Base-by-base conservation (phyloP, 2,113 vertebrate species). In the Onychostoma macrolepis region DNA sequence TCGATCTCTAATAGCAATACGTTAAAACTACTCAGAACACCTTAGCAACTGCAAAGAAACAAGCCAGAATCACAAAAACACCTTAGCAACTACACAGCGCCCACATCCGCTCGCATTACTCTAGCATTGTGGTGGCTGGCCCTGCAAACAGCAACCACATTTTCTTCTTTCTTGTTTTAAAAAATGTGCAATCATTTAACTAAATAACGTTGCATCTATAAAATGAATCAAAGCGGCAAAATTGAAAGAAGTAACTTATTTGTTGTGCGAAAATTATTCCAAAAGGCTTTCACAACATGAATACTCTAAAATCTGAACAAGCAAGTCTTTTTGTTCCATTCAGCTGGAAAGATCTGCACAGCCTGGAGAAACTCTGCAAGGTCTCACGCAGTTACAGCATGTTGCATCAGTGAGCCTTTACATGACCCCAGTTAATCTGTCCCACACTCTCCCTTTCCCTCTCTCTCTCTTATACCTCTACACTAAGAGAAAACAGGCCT, bases 381-480 rank as follows among this genome's bases (percentile, higher is more conserved):
- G 43, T 53, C 15, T 69, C 41, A 53, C 17, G 9, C 38, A 80
- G 84, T 92, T 93, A 86, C 92, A 92, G 87, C 82, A 26, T 78
- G 86, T 93, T 92, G 90, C 92, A 89, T 93, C 92, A 92, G 85
- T 67, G 84, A 50, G 79, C 82, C 77, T 79, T 80, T 74, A 85
- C n/a, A 87, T 89, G 61, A 88, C 85, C 41, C 13, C 30, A 80
- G 86, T 77, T 76, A 90, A 79, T 85, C 89, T 67, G 76, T 61
- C 63, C 79, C 78, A 87, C 43, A 67, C 53, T 76, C 71, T 80
- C 78, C 19, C 78, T 81, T 88, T 72, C 85, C 83, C 89, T 90
- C 87, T 30, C 80, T 45, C 67, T 38, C 56, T 83, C 65, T 11
- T 43, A 53, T 56, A 79, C 28, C 28, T 81, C 67, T 75, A 45